Evolutionary conservation across 2,888 invertebrate genomes (phyloP).

Genomic region (Opisthograptis luteolata): DNA sequence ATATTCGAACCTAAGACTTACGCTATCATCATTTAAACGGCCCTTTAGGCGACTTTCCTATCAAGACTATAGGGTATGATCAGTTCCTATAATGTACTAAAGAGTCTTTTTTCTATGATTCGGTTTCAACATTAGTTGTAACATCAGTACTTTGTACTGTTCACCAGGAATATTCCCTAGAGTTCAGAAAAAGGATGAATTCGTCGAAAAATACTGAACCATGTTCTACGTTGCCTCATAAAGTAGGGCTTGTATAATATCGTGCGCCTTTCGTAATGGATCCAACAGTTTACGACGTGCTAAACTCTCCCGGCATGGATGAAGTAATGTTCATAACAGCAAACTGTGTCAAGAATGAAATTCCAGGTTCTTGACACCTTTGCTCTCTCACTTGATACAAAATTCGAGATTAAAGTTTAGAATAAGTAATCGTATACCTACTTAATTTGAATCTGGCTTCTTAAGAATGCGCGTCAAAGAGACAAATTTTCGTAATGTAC

Average conservation of each 20-base stretch:
- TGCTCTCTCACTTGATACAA: slow-evolving; percentile 46
- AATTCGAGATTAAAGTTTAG: slow-evolving; percentile 27
- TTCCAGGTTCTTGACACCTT: slow-evolving; percentile 61
- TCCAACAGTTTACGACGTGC: slow-evolving; percentile 73
- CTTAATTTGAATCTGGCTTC: slow-evolving; percentile 22
- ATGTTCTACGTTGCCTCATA: slow-evolving; percentile 48
- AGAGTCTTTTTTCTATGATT: too few relatives aligned
- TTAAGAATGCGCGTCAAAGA: background rate
- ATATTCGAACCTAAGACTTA: too few relatives aligned
- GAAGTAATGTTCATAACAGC: slow-evolving; percentile 69
- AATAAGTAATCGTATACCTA: slow-evolving; percentile 3
- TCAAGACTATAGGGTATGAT: too few relatives aligned
- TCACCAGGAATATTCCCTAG: slow-evolving; percentile 10
- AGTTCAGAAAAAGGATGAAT: slow-evolving; percentile 31
- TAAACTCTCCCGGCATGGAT: slow-evolving; percentile 64
- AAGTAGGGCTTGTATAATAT: slow-evolving; percentile 58
- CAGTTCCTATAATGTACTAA: too few relatives aligned
- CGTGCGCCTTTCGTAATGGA: slow-evolving; percentile 62
- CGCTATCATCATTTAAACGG: too few relatives aligned
- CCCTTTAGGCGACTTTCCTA: too few relatives aligned
- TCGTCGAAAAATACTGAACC: slow-evolving; percentile 49
- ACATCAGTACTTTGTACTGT: background rate
- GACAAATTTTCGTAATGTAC: background rate
- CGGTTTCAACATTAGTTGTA: background rate
- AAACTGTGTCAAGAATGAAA: slow-evolving; percentile 64